Evolutionary conservation across 2,888 invertebrate species (phyloP), one percentile per base, ranked within the genome.

Genomic region (Thecocarcelia acutangulata): DNA sequence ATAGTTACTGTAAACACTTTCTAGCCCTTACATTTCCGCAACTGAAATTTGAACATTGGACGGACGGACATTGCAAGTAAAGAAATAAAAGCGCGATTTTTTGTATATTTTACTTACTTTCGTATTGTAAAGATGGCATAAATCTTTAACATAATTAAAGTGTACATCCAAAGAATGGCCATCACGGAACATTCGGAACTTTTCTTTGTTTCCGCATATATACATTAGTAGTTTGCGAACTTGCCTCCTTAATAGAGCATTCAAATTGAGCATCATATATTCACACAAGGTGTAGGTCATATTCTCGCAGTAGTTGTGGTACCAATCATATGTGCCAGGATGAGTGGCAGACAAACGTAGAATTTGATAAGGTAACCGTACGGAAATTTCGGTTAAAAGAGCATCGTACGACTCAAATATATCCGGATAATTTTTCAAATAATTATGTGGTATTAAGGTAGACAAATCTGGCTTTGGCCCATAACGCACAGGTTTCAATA

Each of bases 391-490:
- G 69, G 98, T 98, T 24, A 99, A 92, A n/a, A 98, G 92, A 84
- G 97, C 96, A 11, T 97, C 96, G 90, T 98, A 98, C 82, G 96
- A 96, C 89, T 97, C 96, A 89, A 99, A 98, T 40, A 98, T 96
- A 89, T 98, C 98, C 63, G 95, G 93, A 0, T 96, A 95, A 90
- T 97, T 97, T 91, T 97, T 97, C 44, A 98, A 96, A 87, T 98
- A 98, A 88, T 97, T 97, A 84, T 95, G 94, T 68, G 96, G 93
- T 92, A 98, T 98, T 91, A 99, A 97, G 11, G 98, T 98, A 6
- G 97, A 96, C 96, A 98, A 97, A 89, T 99, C 98, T 0, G 97
- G 97, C 56, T 96, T 94, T 0, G 97, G 94, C 42, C 95, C 94
- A 1, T 95, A 94, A 13, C 95, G 94, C 85, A 95, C 95, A 48